phyloP scores from a whole-genome alignment of 2,797 vertebrate genomes.

The Myripristis murdjan region DNA sequence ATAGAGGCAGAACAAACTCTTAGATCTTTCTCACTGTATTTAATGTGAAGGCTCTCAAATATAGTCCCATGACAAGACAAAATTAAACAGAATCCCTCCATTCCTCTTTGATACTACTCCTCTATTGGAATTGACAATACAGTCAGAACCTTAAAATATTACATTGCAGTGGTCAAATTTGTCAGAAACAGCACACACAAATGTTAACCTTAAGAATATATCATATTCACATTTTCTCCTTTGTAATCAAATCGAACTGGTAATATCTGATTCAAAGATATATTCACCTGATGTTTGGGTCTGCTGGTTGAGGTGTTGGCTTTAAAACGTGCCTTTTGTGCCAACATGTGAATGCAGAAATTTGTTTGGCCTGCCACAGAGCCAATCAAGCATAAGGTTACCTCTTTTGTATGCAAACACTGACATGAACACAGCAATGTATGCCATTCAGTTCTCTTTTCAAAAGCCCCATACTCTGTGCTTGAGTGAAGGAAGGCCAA shows the following conservation, averaged over 20 bases:
- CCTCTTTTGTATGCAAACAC: constrained; percentile 74
- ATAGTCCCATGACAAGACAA: not conserved
- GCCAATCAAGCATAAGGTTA: constrained; percentile 53
- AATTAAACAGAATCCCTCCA: not conserved
- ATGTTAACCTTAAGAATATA: not conserved
- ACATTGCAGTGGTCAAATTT: too few species aligned
- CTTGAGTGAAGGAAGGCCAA: constrained; percentile 76
- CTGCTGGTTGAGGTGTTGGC: constrained; percentile 34
- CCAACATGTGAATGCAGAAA: constrained; percentile 56
- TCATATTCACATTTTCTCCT: not conserved
- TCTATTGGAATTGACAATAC: not conserved
- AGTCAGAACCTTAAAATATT: too few species aligned
- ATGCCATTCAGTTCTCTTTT: constrained; percentile 76
- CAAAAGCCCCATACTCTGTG: constrained; percentile 66
- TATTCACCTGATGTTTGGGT: constrained; percentile 45
- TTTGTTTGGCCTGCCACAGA: constrained; percentile 51
- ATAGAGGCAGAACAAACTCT: too few species aligned
- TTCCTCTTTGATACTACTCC: not conserved
- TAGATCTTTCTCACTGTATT: not conserved
- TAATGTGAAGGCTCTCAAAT: not conserved
- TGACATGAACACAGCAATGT: constrained; percentile 58
- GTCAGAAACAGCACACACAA: too few species aligned
- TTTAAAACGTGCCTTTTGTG: constrained; percentile 62
- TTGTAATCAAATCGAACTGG: too few species aligned
- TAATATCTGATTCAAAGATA: constrained; percentile 30